Conservation (phyloP, 2,113 vertebrate genomes). For the Elgaria multicarinata region DNA sequence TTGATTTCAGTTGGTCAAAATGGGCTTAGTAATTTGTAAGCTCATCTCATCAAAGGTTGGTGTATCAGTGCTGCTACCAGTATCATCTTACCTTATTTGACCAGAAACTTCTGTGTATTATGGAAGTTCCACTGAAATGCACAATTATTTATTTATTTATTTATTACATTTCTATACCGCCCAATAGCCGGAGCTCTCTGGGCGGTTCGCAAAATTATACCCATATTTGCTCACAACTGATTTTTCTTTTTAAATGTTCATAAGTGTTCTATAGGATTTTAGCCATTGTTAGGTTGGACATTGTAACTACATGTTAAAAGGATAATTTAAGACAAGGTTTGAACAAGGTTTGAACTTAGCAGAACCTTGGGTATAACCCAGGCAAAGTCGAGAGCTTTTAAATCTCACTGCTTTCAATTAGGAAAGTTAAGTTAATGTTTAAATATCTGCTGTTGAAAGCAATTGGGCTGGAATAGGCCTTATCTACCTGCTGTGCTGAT, state of each 20-base stretch:
- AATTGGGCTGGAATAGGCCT: not conserved
- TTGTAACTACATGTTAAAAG: not conserved
- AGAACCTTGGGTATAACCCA: not conserved
- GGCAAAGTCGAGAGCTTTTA: not conserved
- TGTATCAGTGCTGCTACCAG: not conserved
- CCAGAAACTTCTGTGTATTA: not conserved
- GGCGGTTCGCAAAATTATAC: no score
- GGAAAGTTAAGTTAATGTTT: not conserved
- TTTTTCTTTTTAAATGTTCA: not conserved
- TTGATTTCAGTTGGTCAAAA: not conserved
- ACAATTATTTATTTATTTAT: no score
- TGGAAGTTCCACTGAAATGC: not conserved
- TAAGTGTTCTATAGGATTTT: not conserved
- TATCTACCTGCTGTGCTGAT: not conserved
- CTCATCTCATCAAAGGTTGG: not conserved
- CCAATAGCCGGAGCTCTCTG: no score
- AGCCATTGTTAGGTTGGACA: not conserved
- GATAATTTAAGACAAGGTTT: not conserved
- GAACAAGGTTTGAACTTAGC: not conserved
- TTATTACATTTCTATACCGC: no score
- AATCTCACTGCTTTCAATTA: not conserved
- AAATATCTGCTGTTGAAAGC: not conserved
- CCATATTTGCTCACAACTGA: not conserved
- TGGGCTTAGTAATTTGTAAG: not conserved
- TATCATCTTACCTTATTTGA: not conserved